These are phyloP conservation scores for Anguilla pacifica DNA, from an alignment of 2,797 vertebrate genomes.

Conservation along the genomic window DNA sequence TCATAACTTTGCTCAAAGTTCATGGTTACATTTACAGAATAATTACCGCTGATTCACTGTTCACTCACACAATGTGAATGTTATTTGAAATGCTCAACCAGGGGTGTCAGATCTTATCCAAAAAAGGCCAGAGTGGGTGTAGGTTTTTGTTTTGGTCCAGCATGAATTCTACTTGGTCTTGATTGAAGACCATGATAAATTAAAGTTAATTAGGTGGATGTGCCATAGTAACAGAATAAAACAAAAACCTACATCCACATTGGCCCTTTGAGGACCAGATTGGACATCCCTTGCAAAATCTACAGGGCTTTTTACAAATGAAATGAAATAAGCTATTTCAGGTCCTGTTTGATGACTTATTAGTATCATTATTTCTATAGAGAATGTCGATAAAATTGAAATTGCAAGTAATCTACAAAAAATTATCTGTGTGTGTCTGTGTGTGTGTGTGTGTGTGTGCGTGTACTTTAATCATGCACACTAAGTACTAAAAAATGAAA, in stretches of 20 bases:
- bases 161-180: neutral
- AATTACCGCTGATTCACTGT: neutral
- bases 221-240: too few relatives aligned
- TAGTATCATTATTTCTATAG: neutral
- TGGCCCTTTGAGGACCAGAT: neutral
- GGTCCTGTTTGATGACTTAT: neutral
- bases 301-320: neutral
- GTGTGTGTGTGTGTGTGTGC: neutral
- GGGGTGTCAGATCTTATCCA: neutral
- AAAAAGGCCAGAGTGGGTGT: neutral
- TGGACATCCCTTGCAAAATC: neutral
- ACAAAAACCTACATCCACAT: neutral
- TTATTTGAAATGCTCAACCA: neutral
- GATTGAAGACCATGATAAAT: too few relatives aligned
- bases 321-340: neutral
- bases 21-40: neutral
- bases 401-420: neutral
- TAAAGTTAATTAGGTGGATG: too few relatives aligned
- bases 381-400: neutral
- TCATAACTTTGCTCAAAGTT: slow-evolving; percentile 1
- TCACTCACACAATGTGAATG: slow-evolving; percentile 8
- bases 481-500: slow-evolving; percentile 7
- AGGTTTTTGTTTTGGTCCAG: neutral
- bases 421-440: neutral
- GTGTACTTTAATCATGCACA: slow-evolving; percentile 26